Conservation (phyloP, 2,797 vertebrate genomes). For the Meda fulgida region DNA sequence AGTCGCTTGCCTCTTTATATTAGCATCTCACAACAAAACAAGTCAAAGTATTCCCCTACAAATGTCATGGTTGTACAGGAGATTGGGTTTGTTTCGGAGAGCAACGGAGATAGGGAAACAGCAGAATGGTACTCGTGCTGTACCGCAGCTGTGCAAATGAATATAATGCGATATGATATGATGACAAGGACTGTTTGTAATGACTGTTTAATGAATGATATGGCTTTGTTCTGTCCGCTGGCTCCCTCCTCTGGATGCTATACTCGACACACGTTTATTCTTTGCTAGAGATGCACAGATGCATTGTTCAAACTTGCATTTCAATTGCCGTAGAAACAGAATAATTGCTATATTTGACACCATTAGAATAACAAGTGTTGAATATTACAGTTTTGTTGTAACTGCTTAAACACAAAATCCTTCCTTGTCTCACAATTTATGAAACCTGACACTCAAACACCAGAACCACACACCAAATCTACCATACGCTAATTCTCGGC, state of each 20-base stretch:
- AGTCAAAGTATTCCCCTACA: conserved; percentile 42
- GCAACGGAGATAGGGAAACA: conserved; percentile 21
- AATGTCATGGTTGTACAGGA: conserved; percentile 20
- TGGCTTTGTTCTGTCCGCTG: conserved; percentile 74
- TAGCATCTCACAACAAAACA: conserved; percentile 64
- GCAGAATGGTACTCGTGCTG: conserved; percentile 39
- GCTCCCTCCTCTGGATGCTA: conserved; percentile 93
- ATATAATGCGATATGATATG: conserved; percentile 57
- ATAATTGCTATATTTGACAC: not conserved
- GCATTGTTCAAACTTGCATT: not conserved
- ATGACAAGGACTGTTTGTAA: conserved; percentile 63
- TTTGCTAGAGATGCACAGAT: conserved; percentile 34
- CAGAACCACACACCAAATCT: no score
- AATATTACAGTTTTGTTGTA: no score
- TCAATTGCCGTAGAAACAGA: not conserved
- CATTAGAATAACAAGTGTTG: no score
- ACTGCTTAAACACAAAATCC: no score
- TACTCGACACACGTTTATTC: conserved; percentile 73
- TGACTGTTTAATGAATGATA: conserved; percentile 53
- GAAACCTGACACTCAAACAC: no score
- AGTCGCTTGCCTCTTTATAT: conserved; percentile 74
- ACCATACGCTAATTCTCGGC: no score
- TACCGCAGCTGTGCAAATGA: conserved; percentile 61
- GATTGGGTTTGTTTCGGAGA: conserved; percentile 18
- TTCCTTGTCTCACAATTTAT: no score